phyloP scores from a whole-genome alignment of 1,140 invertebrate genomes.

The Parasteatoda tepidariorum region DNA sequence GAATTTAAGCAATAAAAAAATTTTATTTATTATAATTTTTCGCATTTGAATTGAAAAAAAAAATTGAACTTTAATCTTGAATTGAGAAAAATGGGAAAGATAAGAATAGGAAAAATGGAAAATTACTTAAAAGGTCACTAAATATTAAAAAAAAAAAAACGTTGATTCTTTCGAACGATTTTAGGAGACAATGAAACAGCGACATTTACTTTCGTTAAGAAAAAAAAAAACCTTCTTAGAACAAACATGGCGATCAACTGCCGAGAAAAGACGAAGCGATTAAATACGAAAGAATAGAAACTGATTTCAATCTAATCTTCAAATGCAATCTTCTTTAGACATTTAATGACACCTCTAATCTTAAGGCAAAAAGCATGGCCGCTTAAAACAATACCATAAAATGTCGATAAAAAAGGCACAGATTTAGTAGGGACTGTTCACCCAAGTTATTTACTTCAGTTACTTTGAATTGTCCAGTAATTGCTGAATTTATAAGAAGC shows the following conservation, averaged over 20 bases:
- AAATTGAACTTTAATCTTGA: conserved; percentile 26
- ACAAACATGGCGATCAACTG: conserved; percentile 6
- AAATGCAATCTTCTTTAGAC: background rate
- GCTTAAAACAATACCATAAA: conserved; percentile 52
- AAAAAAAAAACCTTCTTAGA: conserved; percentile 45
- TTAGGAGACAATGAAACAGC: conserved; percentile 45
- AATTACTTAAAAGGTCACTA: conserved; percentile 19
- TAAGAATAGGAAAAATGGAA: conserved; percentile 1
- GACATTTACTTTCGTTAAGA: conserved; percentile 38
- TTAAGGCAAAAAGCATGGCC: conserved; percentile 5
- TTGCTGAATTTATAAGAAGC: conserved; percentile 42
- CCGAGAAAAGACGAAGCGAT: conserved; percentile 32
- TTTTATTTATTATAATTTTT: too few species aligned
- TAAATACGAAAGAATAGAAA: conserved; percentile 47
- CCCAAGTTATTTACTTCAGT: conserved; percentile 44
- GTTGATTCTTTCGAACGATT: conserved; percentile 51
- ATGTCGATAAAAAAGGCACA: conserved; percentile 31
- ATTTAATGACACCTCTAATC: conserved; percentile 40
- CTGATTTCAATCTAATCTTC: conserved; percentile 37
- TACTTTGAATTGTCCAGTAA: conserved; percentile 30
- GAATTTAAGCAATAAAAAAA: conserved; percentile 34
- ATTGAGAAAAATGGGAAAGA: conserved; percentile 1
- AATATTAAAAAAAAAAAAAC: conserved; percentile 15
- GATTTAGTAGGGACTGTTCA: conserved; percentile 23
- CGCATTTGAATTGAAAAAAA: too few species aligned